Conservation (phyloP, 2,797 vertebrate genomes). For the Cyprinella venusta region DNA sequence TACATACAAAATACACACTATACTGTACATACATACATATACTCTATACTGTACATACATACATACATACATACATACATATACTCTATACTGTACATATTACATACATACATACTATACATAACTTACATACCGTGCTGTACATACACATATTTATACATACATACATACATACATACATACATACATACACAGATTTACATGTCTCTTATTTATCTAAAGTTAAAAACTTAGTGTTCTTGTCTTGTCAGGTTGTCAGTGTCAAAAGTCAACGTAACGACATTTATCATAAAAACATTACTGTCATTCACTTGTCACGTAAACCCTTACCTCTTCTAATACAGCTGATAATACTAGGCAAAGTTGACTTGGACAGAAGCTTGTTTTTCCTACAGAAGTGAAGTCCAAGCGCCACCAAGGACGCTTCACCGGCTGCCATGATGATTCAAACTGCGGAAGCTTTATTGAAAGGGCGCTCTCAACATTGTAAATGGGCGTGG, state of each 20-base stretch:
- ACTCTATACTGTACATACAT: no score
- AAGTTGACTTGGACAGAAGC: conserved; percentile 47
- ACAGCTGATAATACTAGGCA: conserved; percentile 52
- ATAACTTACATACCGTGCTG: neutral
- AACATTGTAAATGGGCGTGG: conserved; percentile 5
- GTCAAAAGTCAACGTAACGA: neutral
- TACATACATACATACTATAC: neutral
- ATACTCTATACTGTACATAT: neutral
- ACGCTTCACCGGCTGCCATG: conserved; percentile 85
- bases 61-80: no score
- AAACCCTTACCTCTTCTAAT: conserved; percentile 70
- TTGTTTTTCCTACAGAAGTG: conserved; percentile 61
- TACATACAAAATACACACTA: no score
- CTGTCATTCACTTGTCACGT: neutral
- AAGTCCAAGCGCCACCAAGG: conserved; percentile 73
- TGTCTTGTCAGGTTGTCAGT: neutral
- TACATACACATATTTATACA: neutral
- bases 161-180: no score
- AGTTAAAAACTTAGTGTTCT: neutral
- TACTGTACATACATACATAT: no score
- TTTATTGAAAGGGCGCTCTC: conserved; percentile 68
- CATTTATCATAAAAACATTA: neutral
- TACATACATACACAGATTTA: no score
- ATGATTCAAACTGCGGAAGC: conserved; percentile 72
- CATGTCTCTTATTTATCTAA: neutral